These are phyloP conservation scores for Brachionus plicatilis DNA, from an alignment of 1,140 invertebrate genomes.

Conservation along the genomic window DNA sequence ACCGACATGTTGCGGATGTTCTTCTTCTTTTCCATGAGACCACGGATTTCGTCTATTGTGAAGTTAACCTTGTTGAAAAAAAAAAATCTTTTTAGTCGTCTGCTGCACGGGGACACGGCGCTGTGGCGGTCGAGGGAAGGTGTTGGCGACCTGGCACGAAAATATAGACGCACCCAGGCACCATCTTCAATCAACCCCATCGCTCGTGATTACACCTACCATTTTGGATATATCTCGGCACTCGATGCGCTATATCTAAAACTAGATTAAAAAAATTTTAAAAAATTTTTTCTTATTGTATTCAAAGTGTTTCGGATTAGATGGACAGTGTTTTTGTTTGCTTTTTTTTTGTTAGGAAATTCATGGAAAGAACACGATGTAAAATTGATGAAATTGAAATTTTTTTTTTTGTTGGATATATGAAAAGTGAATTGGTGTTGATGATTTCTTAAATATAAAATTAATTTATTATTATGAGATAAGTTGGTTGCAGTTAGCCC, in stretches of 20 bases:
- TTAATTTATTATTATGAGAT: neutral
- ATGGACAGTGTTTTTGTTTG: no score
- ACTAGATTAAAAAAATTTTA: neutral
- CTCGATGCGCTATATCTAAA: constrained; percentile 33
- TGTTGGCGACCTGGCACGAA: neutral
- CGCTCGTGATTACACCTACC: constrained; percentile 22
- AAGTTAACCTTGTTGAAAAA: constrained; percentile 78
- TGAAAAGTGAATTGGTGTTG: neutral
- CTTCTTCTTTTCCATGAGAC: constrained; percentile 97
- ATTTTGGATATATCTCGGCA: constrained; percentile 36
- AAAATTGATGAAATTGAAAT: neutral
- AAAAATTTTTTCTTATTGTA: neutral
- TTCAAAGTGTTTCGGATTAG: no score
- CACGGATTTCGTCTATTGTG: constrained; percentile 98
- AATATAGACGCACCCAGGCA: no score
- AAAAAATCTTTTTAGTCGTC: neutral
- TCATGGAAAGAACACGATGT: neutral
- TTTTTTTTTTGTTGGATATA: neutral
- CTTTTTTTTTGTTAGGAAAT: neutral
- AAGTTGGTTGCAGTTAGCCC: constrained; percentile 27
- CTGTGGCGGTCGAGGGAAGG: neutral
- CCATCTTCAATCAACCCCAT: no score
- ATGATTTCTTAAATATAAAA: neutral
- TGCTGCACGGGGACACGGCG: neutral
- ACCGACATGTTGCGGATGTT: constrained; percentile 99